These are phyloP conservation scores for Labeo catla DNA, from an alignment of 2,113 vertebrate genomes.

Conservation along the genomic window DNA sequence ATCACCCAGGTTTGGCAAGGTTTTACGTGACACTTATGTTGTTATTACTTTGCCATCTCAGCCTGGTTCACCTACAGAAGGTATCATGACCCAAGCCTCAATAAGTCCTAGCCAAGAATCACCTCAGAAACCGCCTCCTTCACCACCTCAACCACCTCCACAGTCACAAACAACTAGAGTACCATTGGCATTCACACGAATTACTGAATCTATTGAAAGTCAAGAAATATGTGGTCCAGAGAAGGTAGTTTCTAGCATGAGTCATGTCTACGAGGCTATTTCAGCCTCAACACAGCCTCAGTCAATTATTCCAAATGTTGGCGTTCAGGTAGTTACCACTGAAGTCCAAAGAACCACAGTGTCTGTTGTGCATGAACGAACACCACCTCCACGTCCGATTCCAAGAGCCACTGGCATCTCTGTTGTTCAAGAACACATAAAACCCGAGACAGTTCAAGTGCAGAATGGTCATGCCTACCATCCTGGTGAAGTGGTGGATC, in stretches of 20 bases:
- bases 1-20: constrained; percentile 84
- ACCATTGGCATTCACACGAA: constrained; percentile 80
- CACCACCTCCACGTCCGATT: constrained; percentile 70
- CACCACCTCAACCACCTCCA: constrained; percentile 59
- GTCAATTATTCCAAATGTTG: constrained; percentile 72
- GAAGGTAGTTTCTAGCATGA: constrained; percentile 78
- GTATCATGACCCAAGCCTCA: constrained; percentile 81
- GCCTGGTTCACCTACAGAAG: constrained; percentile 91
- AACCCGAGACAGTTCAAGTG: constrained; percentile 71
- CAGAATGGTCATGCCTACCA: constrained; percentile 81
- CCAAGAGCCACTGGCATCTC: constrained; percentile 74
- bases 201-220: constrained; percentile 81
- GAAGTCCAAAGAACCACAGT: constrained; percentile 81
- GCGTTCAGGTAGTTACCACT: constrained; percentile 80
- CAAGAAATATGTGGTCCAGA: constrained; percentile 79
- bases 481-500: constrained; percentile 87
- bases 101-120: constrained; percentile 79
- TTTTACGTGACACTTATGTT: constrained; percentile 91
- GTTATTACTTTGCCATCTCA: constrained; percentile 98
- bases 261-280: constrained; percentile 78
- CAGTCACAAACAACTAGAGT: constrained; percentile 74
- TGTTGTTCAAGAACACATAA: constrained; percentile 72
- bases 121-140: constrained; percentile 72
- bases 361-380: constrained; percentile 78
- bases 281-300: constrained; percentile 77